Percentiles rank a stretch among this genome's conserved stretches.
Evolutionary conservation across 1,140 invertebrate genomes (phyloP).

Genomic region (Caenorhabditis inopinata): DNA sequence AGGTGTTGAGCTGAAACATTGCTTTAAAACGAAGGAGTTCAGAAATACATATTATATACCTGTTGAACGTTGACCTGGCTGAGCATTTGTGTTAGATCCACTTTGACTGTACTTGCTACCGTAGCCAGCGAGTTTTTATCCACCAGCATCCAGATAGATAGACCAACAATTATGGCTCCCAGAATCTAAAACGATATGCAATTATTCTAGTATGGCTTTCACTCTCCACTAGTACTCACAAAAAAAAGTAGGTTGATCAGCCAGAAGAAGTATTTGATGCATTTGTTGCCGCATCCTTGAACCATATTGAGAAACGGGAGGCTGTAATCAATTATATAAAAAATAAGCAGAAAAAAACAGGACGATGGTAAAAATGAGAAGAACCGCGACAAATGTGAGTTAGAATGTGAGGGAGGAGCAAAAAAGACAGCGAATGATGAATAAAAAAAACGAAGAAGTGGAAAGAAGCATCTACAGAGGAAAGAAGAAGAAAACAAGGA

Average conservation of each 20-base stretch:
- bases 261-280: slow-evolving; percentile 46
- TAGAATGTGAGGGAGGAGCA: not conserved
- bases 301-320: slow-evolving; percentile 32
- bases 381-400: not conserved
- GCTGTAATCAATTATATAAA: not conserved
- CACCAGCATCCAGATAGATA: slow-evolving; percentile 38
- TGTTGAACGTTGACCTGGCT: slow-evolving; percentile 13
- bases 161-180: slow-evolving; percentile 29
- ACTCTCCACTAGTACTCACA: slow-evolving; percentile 35
- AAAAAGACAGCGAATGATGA: not conserved
- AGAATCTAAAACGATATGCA: slow-evolving; percentile 7
- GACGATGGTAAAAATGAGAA: slow-evolving; percentile 17
- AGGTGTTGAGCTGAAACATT: slow-evolving; percentile 13
- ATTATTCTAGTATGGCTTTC: not conserved
- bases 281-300: slow-evolving; percentile 43
- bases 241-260: slow-evolving; percentile 42
- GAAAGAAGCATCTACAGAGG: not conserved
- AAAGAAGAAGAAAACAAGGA: not conserved
- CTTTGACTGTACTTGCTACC: not conserved
- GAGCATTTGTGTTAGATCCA: not conserved
- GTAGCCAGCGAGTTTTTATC: slow-evolving; percentile 14
- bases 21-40: no score
- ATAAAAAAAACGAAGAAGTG: not conserved
- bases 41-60: not conserved
- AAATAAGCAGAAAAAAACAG: not conserved